phyloP scores from a whole-genome alignment of 1,140 invertebrate genomes.

The Euwallacea fornicatus region DNA sequence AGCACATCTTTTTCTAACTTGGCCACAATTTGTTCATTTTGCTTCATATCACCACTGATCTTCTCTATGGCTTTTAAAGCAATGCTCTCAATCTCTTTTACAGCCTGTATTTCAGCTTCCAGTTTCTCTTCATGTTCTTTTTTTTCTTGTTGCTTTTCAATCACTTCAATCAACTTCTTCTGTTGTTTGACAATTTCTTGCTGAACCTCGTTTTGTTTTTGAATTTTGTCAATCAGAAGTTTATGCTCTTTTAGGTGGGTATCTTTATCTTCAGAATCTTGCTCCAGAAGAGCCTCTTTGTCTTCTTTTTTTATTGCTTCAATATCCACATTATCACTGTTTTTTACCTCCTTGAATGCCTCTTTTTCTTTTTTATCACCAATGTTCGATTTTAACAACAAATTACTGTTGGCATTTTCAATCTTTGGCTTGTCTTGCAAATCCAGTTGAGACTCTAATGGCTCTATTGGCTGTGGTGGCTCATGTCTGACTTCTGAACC shows the following conservation, averaged over 20 bases:
- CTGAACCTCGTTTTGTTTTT: conserved; percentile 60
- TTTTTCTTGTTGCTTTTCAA: conserved; percentile 44
- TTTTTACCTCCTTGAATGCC: conserved; percentile 1
- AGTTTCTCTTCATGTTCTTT: conserved; percentile 44
- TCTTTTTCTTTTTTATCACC: neutral
- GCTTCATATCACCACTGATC: conserved; percentile 41
- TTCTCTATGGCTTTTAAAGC: conserved; percentile 48
- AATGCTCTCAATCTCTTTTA: conserved; percentile 47
- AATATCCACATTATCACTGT: conserved; percentile 48
- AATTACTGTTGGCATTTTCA: neutral
- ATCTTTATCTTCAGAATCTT: conserved; percentile 52
- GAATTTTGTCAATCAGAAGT: conserved; percentile 58
- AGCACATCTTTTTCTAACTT: conserved; percentile 34
- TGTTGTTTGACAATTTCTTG: conserved; percentile 56
- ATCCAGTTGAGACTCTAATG: conserved; percentile 32
- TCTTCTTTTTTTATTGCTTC: conserved; percentile 60
- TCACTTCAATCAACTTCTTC: conserved; percentile 51
- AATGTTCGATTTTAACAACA: neutral
- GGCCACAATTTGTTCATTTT: conserved; percentile 38
- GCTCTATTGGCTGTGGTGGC: conserved; percentile 59
- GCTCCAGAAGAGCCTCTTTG: conserved; percentile 54
- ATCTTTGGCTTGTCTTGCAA: conserved; percentile 3
- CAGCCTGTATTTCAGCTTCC: conserved; percentile 45
- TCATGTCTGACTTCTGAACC: conserved; percentile 55
- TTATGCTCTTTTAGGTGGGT: conserved; percentile 51